Base-by-base conservation (phyloP, 2,113 vertebrate genomes). In the Callopanchax toddi region DNA sequence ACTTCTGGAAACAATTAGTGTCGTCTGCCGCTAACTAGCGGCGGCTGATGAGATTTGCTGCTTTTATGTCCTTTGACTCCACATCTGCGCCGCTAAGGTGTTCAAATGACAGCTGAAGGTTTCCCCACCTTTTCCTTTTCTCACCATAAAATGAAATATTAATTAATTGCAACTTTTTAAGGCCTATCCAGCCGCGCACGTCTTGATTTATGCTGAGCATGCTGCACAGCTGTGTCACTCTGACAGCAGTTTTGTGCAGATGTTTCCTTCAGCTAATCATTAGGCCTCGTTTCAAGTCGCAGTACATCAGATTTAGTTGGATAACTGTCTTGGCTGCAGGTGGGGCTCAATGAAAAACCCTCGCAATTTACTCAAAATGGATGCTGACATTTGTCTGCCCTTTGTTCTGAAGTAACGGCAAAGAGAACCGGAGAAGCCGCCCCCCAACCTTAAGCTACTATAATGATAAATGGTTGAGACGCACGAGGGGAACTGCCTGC, bases 1-100 rank as follows among this genome's bases (percentile, higher is more conserved):
- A 82, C 92, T 94, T 95, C 95, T 99, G 97, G 96, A 97, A 95
- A 91, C 94, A 95, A 98, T 99, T 98, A 97, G 92, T 81, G 92
- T 92, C 91, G 93, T 95, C 95, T 94, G 92, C 93, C 74, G 90
- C 94, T 92, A 89, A 91, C 87, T 76, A 76, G 76, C 67, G 56
- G 82, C 53, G 78, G 76, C 87, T 95, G 96, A 95, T 94, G 95
- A 94, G 93, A 96, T 95, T 96, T 93, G 93, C 18, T 75, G 87
- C 87, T 93, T 92, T 92, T 92, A 93, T 92, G 86, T 79, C 76
- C 89, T 59, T 25, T 78, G 89, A 67, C 90, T 90, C 87, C 91
- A 93, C 95, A 96, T 95, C 95, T 97, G 96, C 89, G 87, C 77
- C 0, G 86, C 92, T 95, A 93, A 97, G 96, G 96, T 96, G 95